Evolutionary conservation across 2,113 vertebrate species (phyloP).

Genomic region (Dissostichus mawsoni): DNA sequence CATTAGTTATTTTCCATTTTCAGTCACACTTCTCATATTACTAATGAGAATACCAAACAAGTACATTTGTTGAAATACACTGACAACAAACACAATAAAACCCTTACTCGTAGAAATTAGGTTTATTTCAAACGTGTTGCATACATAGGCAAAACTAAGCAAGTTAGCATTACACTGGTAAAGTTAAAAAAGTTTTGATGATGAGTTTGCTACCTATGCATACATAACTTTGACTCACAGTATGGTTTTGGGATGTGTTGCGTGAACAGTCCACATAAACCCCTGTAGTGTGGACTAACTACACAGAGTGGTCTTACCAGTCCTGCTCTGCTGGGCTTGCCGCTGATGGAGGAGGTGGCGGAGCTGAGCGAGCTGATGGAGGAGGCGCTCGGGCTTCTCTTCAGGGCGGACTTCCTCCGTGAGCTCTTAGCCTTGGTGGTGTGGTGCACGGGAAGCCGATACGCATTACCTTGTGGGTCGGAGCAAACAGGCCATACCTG

Average conservation of each 20-base stretch:
- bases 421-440: slow-evolving; percentile 90
- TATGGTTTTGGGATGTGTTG: not conserved
- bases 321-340: slow-evolving; percentile 96
- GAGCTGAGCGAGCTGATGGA: slow-evolving; percentile 98
- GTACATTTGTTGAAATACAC: too few relatives aligned
- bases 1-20: too few relatives aligned
- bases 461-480: slow-evolving; percentile 96
- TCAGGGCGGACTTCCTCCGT: slow-evolving; percentile 83
- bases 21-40: too few relatives aligned
- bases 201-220: not conserved
- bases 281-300: not conserved
- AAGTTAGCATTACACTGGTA: too few relatives aligned
- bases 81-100: too few relatives aligned
- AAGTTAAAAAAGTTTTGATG: too few relatives aligned
- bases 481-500: slow-evolving; percentile 95
- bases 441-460: slow-evolving; percentile 98
- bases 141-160: too few relatives aligned
- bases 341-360: slow-evolving; percentile 94
- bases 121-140: too few relatives aligned
- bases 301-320: slow-evolving; percentile 84
- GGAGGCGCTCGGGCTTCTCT: slow-evolving; percentile 94
- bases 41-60: too few relatives aligned
- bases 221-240: not conserved
- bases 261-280: not conserved
- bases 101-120: too few relatives aligned